These are phyloP conservation scores for Merops nubicus DNA, from an alignment of 2,113 vertebrate genomes.

Conservation along the genomic window DNA sequence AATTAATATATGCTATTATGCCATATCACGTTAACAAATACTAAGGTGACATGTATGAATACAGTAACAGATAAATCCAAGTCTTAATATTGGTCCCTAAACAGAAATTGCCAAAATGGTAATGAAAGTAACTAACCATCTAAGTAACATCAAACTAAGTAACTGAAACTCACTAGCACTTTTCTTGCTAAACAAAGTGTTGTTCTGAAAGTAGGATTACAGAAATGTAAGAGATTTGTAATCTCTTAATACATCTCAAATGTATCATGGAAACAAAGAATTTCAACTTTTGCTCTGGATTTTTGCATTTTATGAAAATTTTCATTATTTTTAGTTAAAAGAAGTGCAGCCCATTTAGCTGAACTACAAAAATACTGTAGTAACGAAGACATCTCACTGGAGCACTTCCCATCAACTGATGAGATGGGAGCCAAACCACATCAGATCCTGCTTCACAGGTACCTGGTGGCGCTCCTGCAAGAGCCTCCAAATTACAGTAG, in stretches of 20 bases:
- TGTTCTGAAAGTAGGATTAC: not conserved
- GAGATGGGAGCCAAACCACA: slow-evolving; percentile 78
- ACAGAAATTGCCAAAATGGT: not conserved
- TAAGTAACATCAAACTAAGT: not conserved
- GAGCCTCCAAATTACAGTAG: not conserved
- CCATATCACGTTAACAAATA: not conserved
- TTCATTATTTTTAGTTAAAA: not conserved
- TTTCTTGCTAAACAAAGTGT: not conserved
- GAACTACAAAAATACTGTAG: slow-evolving; percentile 70
- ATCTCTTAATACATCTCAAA: not conserved
- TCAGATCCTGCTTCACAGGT: slow-evolving; percentile 72
- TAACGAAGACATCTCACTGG: slow-evolving; percentile 81
- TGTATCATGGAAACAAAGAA: not conserved
- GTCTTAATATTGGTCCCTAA: not conserved
- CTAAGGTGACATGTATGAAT: not conserved
- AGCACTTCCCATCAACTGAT: slow-evolving; percentile 81
- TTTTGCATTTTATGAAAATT: not conserved
- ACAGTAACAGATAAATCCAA: not conserved
- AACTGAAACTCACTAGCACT: not conserved
- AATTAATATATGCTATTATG: not conserved
- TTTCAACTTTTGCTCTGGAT: not conserved
- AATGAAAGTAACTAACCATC: not conserved
- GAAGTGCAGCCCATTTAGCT: not conserved
- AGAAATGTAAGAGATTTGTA: not conserved
- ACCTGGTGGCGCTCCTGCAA: slow-evolving; percentile 51